Evolutionary conservation across 2,797 vertebrate species (phyloP), one percentile per base, ranked within the genome.

Genomic region (Atherinosoma microstoma): DNA sequence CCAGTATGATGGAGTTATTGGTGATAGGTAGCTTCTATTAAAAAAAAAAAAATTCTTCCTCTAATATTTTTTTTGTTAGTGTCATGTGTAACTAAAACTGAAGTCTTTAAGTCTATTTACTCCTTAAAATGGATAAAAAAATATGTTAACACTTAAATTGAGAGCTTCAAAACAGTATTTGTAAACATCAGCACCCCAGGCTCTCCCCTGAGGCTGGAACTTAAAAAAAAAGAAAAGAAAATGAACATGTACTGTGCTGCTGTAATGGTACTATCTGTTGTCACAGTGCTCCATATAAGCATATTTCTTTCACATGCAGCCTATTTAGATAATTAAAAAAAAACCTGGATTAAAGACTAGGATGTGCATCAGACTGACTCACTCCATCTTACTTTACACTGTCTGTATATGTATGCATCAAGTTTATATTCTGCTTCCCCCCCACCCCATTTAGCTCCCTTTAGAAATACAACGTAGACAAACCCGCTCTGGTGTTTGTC

Each of bases 1-100:
- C 85, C 79, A 80, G 68, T 83, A 62, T 84, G 74, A 87, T 78
- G 79, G 86, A 64, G 82, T 91, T 83, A 70, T 84, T 81, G 82
- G 65, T 73, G 69, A 76, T 12, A 47, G 71, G 47, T 79, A 75
- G 65, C 75, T 67, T 58, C 45, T n/a, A 47, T 47, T 9, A 3
- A 47, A 47, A 15, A 42, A 42, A 9, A 47, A 34, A 60, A 58
- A 2, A 15, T 72, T 79, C 71, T 67, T 58, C 47, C 54, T 63
- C 29, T 67, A 22, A 18, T 12, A 51, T 62, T 24, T 22, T 15
- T 58, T 73, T 68, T 64, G 2, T 40, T 27, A 34, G 60, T 75
- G 56, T 78, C 40, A 56, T 53, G 67, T 78, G 75, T 78, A 67
- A 82, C 74, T 73, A 69, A 73, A 75, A 66, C 77, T 53, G 27